Percentiles rank a stretch among this genome's conserved stretches.
Conservation (phyloP, 2,797 vertebrate species). For the Diplodus sargus region DNA sequence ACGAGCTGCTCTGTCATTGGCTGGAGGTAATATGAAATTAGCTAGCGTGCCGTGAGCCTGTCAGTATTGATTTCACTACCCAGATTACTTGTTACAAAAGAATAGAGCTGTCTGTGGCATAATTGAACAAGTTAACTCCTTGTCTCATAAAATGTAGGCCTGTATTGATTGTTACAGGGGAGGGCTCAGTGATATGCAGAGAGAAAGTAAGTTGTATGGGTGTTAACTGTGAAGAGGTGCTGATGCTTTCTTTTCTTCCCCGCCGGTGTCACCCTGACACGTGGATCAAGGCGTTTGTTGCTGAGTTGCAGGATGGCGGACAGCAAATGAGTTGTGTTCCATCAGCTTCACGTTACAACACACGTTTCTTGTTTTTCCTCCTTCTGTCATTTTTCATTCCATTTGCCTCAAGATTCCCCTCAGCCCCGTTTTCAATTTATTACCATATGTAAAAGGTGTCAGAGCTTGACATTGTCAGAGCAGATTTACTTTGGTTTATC, state of each 20-base stretch:
- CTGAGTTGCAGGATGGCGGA: slow-evolving; percentile 75
- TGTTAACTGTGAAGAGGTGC: slow-evolving; percentile 87
- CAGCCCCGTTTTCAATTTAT: slow-evolving; percentile 65
- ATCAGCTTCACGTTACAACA: slow-evolving; percentile 54
- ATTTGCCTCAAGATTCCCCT: slow-evolving; percentile 54
- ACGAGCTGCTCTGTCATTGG: slow-evolving; percentile 91
- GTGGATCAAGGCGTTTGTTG: slow-evolving; percentile 73
- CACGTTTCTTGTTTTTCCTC: slow-evolving; percentile 42
- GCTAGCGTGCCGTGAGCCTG: slow-evolving; percentile 93
- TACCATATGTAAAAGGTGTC: slow-evolving; percentile 63
- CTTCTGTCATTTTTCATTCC: slow-evolving; percentile 66
- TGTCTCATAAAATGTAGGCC: slow-evolving; percentile 99
- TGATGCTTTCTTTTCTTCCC: slow-evolving; percentile 75
- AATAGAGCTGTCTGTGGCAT: slow-evolving; percentile 99
- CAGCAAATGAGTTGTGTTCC: slow-evolving; percentile 70
- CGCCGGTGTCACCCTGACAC: slow-evolving; percentile 75
- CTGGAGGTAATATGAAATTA: slow-evolving; percentile 99
- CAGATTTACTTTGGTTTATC: slow-evolving; percentile 53
- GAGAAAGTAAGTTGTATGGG: slow-evolving; percentile 85
- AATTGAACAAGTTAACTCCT: slow-evolving; percentile 99
- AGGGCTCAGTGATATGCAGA: slow-evolving; percentile 85
- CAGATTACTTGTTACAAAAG: slow-evolving; percentile 99
- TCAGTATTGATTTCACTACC: slow-evolving; percentile 99
- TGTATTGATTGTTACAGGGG: slow-evolving; percentile 91
- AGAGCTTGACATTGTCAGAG: slow-evolving; percentile 53